A percentile compares a stretch with the other conserved stretches of the same genome.
Conservation (phyloP, 37 sponge, comb jelly and placozoan species). For the Spongilla lacustris region DNA sequence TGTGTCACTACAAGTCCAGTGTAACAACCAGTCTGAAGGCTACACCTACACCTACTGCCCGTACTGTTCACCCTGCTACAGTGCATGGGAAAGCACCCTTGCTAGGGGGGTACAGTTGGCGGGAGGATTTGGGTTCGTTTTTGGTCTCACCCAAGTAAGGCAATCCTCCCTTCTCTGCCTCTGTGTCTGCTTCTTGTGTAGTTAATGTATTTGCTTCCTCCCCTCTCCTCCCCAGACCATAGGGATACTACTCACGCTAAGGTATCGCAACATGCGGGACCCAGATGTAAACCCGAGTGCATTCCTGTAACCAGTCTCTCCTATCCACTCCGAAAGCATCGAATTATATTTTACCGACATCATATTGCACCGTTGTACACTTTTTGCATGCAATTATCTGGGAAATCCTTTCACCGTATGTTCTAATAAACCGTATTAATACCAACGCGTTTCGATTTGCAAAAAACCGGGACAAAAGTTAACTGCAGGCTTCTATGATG, state of each 20-base stretch:
- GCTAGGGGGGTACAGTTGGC: conserved; percentile 39
- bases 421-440: neutral
- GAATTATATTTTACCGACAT: neutral
- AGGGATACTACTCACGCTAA: conserved; percentile 71
- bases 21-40: neutral
- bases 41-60: conserved; percentile 15
- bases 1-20: neutral
- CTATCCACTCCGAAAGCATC: neutral
- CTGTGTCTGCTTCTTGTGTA: neutral
- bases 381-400: neutral
- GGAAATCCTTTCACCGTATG: neutral
- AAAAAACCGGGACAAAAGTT: neutral
- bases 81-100: conserved; percentile 36
- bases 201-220: neutral
- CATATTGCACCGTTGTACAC: too few species aligned
- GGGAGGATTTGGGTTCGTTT: conserved; percentile 80
- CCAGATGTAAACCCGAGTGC: conserved; percentile 75
- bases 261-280: conserved; percentile 83
- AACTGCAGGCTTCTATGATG: neutral
- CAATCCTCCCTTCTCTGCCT: neutral
- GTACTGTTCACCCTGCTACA: conserved; percentile 61
- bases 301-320: conserved; percentile 30
- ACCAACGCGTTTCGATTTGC: neutral
- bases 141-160: conserved; percentile 76
- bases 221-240: conserved; percentile 29